phyloP scores from a whole-genome alignment of 2,113 vertebrate species.

The Hippopotamus amphibius region DNA sequence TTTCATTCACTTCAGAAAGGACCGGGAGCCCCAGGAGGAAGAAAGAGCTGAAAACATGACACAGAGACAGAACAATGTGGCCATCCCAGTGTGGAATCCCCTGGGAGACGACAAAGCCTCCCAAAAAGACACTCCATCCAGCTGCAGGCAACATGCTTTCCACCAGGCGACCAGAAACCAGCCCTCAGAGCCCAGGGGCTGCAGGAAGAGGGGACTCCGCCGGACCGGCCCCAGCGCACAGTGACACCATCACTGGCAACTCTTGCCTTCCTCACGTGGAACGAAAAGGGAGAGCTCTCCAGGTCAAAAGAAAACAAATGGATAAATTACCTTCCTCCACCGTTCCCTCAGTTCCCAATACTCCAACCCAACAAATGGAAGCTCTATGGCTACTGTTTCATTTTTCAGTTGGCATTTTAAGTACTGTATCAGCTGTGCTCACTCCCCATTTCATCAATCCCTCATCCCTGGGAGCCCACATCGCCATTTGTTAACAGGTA shows the following conservation, averaged over 20 bases:
- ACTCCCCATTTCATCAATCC: neutral
- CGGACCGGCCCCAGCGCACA: fast-evolving
- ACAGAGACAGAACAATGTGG: neutral
- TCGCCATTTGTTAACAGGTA: neutral
- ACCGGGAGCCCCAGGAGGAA: neutral
- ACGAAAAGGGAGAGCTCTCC: neutral
- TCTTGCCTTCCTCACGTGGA: neutral
- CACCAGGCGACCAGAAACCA: neutral
- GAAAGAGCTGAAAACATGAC: neutral
- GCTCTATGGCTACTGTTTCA: neutral
- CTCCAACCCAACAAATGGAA: neutral
- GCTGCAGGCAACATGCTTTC: neutral
- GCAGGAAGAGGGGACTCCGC: fast-evolving
- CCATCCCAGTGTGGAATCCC: neutral
- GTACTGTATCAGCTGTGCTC: neutral
- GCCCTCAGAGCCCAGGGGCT: fast-evolving
- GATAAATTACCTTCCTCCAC: neutral
- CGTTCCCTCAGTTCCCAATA: neutral
- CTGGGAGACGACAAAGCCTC: neutral
- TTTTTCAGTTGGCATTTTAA: neutral
- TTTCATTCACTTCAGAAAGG: neutral
- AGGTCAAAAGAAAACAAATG: neutral
- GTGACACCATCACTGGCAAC: neutral
- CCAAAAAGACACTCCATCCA: neutral
- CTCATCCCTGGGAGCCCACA: neutral